Percentiles rank a stretch among this genome's conserved stretches.
These are phyloP conservation scores for Zeuzera pyrina DNA, from an alignment of 2,888 invertebrate genomes.

Conservation along the genomic window DNA sequence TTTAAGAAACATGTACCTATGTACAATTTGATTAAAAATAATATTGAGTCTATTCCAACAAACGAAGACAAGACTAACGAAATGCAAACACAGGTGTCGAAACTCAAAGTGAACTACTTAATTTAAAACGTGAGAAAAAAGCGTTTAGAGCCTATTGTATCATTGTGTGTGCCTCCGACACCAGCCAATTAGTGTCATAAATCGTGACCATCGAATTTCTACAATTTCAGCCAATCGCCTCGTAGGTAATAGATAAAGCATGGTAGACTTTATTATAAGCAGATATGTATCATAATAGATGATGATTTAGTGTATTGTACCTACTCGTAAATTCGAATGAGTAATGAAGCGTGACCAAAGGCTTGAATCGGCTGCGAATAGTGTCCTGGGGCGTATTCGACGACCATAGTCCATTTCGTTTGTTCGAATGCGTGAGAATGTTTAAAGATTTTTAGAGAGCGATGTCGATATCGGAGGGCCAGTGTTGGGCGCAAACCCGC, in stretches of 20 bases:
- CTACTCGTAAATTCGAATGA: slow-evolving; percentile 13
- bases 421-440: slow-evolving; percentile 29
- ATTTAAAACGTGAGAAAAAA: slow-evolving; percentile 38
- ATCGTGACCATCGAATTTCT: slow-evolving; percentile 25
- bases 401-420: slow-evolving; percentile 21
- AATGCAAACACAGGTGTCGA: slow-evolving; percentile 47
- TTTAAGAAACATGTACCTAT: too few species aligned
- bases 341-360: slow-evolving; percentile 20
- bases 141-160: too few species aligned
- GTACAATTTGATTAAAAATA: too few species aligned
- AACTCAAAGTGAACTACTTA: slow-evolving; percentile 28
- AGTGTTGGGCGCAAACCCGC: slow-evolving; percentile 39
- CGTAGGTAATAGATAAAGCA: too few species aligned
- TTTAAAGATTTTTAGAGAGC: slow-evolving; percentile 32
- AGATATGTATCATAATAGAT: slow-evolving; percentile 5
- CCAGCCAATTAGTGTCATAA: too few species aligned
- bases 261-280: too few species aligned
- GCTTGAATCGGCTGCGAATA: slow-evolving; percentile 22
- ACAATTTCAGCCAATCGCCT: slow-evolving; percentile 8
- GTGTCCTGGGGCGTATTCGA: slow-evolving; percentile 32
- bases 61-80: too few species aligned
- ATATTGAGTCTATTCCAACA: too few species aligned
- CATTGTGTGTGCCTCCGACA: too few species aligned
- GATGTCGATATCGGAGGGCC: slow-evolving; percentile 31
- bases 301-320: too few species aligned